Evolutionary conservation across 1,140 invertebrate species (phyloP).

Genomic region (Cepaea nemoralis): DNA sequence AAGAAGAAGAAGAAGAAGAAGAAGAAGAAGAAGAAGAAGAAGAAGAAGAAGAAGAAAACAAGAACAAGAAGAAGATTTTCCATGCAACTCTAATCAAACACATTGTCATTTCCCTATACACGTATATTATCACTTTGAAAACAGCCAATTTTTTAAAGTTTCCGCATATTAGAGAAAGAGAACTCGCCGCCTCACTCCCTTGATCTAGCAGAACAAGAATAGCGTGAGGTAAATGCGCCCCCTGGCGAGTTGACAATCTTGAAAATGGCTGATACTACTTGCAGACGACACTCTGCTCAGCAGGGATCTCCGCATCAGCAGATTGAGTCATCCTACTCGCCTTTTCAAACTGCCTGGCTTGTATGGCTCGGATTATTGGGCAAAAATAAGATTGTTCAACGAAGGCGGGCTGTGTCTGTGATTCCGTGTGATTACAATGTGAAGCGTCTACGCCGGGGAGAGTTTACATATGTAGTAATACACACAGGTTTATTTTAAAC

Average conservation of each 20-base stretch:
- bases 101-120: no score
- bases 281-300: conserved; percentile 9
- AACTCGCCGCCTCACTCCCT: not conserved
- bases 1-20: not conserved
- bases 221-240: conserved; percentile 8
- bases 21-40: not conserved
- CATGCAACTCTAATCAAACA: not conserved
- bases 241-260: conserved; percentile 4
- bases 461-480: no score
- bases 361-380: not conserved
- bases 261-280: not conserved
- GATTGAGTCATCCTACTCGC: not conserved
- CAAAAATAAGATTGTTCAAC: not conserved
- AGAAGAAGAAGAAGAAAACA: not conserved
- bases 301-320: not conserved
- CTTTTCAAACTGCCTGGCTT: not conserved
- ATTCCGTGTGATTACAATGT: not conserved
- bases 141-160: not conserved
- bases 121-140: not conserved
- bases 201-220: not conserved
- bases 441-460: not conserved
- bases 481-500: no score
- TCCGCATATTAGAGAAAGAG: not conserved
- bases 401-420: not conserved
- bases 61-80: not conserved